These are phyloP conservation scores for Nemotelus nigrinus DNA, from an alignment of 2,888 invertebrate species.

Conservation along the genomic window DNA sequence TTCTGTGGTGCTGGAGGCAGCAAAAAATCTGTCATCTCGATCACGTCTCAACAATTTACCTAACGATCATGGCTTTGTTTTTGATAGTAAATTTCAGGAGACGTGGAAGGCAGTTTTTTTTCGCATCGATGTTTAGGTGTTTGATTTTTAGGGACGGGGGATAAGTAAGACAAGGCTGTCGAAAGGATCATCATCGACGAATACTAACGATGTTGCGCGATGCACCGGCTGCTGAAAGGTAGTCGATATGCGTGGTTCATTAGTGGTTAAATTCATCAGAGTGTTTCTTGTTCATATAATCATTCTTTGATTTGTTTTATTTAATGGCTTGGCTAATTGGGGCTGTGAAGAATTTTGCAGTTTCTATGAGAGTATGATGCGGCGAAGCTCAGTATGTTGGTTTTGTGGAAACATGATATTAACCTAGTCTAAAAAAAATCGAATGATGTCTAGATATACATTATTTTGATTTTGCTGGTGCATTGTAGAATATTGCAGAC, in stretches of 20 bases:
- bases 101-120: neutral
- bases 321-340: slow-evolving; percentile 13
- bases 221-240: slow-evolving; percentile 1
- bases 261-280: neutral
- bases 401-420: neutral
- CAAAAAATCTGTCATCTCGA: slow-evolving; percentile 41
- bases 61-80: slow-evolving; percentile 25
- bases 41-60: slow-evolving; percentile 39
- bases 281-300: slow-evolving; percentile 4
- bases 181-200: neutral
- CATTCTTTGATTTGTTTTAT: slow-evolving; percentile 24
- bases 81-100: neutral
- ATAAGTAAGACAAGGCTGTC: neutral
- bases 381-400: neutral
- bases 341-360: neutral
- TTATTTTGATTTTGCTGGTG: too few species aligned
- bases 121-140: neutral
- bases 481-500: too few species aligned
- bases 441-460: too few species aligned
- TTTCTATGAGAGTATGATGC: neutral
- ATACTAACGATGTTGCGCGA: neutral
- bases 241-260: neutral
- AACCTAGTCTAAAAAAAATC: neutral
- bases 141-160: neutral
- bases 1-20: neutral